These are phyloP conservation scores for human (Homo sapiens) DNA, from an alignment of 2,113 vertebrate species.

Conservation along the genomic window GRCh38 chr17:32997501-32998000, in stretches of 20 bases:
- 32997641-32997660: background rate
- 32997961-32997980: background rate
- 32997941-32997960: background rate
- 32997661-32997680: background rate
- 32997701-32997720: constrained; percentile 64
- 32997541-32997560: background rate
- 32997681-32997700: background rate
- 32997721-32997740: constrained; percentile 66
- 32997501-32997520: constrained; percentile 58
- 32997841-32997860: constrained; percentile 64
- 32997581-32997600: background rate
- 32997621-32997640: background rate
- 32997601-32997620: background rate
- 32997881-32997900: background rate
- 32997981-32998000: background rate
- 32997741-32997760: constrained; percentile 69
- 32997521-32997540: constrained; percentile 64
- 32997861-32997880: background rate
- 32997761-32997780: constrained; percentile 72
- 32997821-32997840: background rate
- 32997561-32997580: background rate
- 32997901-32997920: background rate
- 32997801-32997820: background rate
- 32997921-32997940: background rate
- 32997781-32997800: background rate